Conservation (phyloP, 2,113 vertebrate species). For the Aptenodytes patagonicus region DNA sequence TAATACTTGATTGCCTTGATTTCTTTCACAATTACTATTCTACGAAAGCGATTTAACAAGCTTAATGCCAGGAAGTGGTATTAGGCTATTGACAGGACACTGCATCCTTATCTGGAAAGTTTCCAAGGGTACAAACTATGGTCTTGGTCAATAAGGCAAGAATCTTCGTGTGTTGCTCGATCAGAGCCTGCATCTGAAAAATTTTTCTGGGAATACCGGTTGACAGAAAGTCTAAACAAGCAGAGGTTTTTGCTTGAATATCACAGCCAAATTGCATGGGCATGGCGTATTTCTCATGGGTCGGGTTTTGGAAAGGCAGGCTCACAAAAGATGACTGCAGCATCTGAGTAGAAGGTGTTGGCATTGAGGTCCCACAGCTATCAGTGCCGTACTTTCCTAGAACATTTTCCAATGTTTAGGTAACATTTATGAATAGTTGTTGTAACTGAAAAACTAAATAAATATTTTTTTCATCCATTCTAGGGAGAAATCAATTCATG, state of each 20-base stretch:
- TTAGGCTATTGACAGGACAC: background rate
- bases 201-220: background rate
- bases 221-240: background rate
- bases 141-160: background rate
- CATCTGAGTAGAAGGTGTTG: background rate
- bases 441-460: background rate
- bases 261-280: no score
- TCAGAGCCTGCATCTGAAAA: background rate
- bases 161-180: rapidly evolving
- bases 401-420: background rate
- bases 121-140: background rate
- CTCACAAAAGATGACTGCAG: background rate
- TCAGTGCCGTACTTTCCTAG: background rate
- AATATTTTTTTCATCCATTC: background rate
- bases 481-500: background rate
- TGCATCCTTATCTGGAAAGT: background rate
- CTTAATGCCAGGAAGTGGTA: background rate
- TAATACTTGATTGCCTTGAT: background rate
- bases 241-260: background rate
- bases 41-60: background rate
- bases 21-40: background rate
- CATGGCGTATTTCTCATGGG: background rate
- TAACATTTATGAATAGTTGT: background rate
- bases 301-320: background rate
- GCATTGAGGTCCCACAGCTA: background rate